phyloP scores from a whole-genome alignment of 2,113 vertebrate genomes.

The Puffinus mauretanicus region DNA sequence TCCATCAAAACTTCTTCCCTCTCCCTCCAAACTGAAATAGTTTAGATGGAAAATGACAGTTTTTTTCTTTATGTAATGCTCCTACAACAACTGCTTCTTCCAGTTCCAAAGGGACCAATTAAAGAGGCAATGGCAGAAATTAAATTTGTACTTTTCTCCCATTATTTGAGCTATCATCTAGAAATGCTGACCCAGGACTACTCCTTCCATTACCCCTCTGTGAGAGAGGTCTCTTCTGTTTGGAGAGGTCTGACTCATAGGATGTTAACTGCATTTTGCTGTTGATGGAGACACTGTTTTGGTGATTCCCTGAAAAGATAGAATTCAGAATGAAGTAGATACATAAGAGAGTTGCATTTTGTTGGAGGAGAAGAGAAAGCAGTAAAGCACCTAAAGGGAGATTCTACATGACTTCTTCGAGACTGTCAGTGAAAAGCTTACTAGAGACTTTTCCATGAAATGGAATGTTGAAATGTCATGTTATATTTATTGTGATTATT shows the following conservation, averaged over 20 bases:
- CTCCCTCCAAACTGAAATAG: rapidly evolving
- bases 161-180: not conserved
- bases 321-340: not conserved
- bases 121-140: not conserved
- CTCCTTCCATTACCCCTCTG: not conserved
- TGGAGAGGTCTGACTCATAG: not conserved
- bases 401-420: not conserved
- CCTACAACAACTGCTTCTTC: not conserved
- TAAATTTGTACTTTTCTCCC: not conserved
- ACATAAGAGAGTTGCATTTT: not conserved
- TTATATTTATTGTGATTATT: not conserved
- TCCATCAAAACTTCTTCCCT: not conserved
- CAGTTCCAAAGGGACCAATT: slow-evolving; percentile 9
- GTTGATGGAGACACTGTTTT: not conserved
- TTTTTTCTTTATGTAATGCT: not conserved
- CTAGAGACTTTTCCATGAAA: not conserved
- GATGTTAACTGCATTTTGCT: not conserved
- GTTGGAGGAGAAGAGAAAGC: not conserved
- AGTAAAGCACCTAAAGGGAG: not conserved
- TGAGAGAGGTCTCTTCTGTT: not conserved
- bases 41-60: not conserved
- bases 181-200: not conserved
- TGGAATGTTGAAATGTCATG: not conserved
- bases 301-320: not conserved
- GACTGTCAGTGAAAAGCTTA: not conserved